Percentiles rank a stretch among this genome's conserved stretches.
These are phyloP conservation scores for Smittia aterrima DNA, from an alignment of 2,888 invertebrate species.

Conservation along the genomic window DNA sequence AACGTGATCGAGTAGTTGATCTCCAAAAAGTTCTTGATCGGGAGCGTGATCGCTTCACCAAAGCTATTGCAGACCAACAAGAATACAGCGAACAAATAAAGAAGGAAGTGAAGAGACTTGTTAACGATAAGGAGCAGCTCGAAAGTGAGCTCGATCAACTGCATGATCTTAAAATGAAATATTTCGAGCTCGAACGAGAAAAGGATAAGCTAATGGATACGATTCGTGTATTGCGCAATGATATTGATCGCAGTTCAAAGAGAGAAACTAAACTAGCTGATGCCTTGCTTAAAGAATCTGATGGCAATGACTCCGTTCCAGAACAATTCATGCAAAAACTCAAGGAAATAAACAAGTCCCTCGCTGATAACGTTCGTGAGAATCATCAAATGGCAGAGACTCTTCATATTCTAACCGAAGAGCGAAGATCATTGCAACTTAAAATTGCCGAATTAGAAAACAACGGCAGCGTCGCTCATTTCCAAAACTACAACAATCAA, in stretches of 20 bases:
- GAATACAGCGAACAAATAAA: constrained; percentile 53
- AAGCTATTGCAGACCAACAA: constrained; percentile 51
- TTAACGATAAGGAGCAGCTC: constrained; percentile 49
- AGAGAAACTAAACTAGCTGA: constrained; percentile 52
- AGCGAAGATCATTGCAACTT: constrained; percentile 55
- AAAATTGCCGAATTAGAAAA: constrained; percentile 54
- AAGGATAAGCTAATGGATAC: constrained; percentile 48
- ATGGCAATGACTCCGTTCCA: constrained; percentile 47
- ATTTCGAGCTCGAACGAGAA: constrained; percentile 49
- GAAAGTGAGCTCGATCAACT: constrained; percentile 51
- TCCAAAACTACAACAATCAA: constrained; percentile 45
- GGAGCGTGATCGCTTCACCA: constrained; percentile 52
- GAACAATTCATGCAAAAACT: constrained; percentile 53
- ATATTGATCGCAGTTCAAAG: constrained; percentile 51
- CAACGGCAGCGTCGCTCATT: neutral
- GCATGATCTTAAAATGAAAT: constrained; percentile 47
- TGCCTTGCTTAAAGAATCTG: constrained; percentile 49
- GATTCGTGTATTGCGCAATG: constrained; percentile 49
- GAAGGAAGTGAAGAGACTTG: constrained; percentile 52
- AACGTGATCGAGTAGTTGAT: constrained; percentile 56
- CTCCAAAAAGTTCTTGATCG: constrained; percentile 54
- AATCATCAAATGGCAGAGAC: constrained; percentile 57
- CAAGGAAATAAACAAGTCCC: constrained; percentile 57
- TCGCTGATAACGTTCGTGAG: constrained; percentile 56
- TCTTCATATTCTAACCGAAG: constrained; percentile 53